phyloP scores from a whole-genome alignment of 2,797 vertebrate species.

The Neolamprologus multifasciatus region DNA sequence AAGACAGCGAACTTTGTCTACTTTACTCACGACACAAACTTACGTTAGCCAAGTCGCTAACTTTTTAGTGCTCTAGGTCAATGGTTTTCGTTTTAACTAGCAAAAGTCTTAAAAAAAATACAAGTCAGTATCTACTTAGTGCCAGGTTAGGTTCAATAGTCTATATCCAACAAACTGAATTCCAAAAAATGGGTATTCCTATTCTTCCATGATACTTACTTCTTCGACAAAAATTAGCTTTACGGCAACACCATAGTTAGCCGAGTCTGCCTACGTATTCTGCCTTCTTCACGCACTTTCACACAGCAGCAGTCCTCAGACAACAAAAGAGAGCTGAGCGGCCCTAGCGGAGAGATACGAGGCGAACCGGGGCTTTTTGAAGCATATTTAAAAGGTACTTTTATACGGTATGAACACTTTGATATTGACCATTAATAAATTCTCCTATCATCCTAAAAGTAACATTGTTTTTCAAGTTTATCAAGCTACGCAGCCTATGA shows the following conservation, averaged over 20 bases:
- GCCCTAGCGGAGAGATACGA: slow-evolving; percentile 13
- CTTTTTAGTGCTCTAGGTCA: neutral
- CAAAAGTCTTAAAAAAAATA: neutral
- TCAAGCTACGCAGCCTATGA: neutral
- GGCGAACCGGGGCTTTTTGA: neutral
- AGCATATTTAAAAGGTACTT: neutral
- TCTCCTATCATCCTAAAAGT: neutral
- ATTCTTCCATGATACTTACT: slow-evolving; percentile 15
- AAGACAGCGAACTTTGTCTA: slow-evolving; percentile 5
- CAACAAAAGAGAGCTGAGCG: slow-evolving; percentile 41
- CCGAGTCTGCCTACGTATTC: neutral
- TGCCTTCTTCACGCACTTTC: slow-evolving; percentile 14
- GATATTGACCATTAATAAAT: neutral
- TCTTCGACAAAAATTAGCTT: slow-evolving; percentile 23
- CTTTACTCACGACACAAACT: neutral
- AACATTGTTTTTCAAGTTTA: neutral
- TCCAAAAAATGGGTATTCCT: neutral
- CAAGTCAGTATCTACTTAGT: neutral
- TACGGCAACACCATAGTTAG: slow-evolving; percentile 13
- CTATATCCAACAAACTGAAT: neutral
- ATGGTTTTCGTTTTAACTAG: neutral
- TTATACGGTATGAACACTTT: neutral
- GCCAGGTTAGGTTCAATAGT: neutral
- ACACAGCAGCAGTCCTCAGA: neutral
- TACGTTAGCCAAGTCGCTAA: slow-evolving; percentile 29